Base-by-base conservation (phyloP, 2,888 invertebrate species). In the Meta bourneti region DNA sequence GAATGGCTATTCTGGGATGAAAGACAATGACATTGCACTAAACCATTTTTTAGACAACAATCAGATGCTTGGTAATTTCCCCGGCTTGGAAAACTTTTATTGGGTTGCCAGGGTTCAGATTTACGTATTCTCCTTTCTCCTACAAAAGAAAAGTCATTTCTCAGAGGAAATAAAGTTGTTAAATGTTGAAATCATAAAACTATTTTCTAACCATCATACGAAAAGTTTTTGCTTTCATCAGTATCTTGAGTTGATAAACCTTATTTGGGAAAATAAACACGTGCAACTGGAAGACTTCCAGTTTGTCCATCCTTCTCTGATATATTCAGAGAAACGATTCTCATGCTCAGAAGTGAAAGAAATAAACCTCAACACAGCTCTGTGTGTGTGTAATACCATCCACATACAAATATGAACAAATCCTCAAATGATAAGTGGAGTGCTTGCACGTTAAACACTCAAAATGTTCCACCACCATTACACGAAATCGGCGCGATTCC, bases 41-140 rank as follows among this genome's bases (percentile, higher is more conserved):
- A 61, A n/a, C 92, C 92, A 92, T 89, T 92, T 77, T 89, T 92
- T 48, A 89, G 77, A 19, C 92, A 92, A 34, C 92, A 92, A 19
- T 89, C 92, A 52, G 79, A 82, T 7, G 85, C 16, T 13, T 75
- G 71, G 19, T 80, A 89, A 16, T 80, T 81, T 71, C 82, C 75
- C 71, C 48, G 20, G 34, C 48, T 85, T 54, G 75, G 7, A 82
- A 78, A 7, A 79, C 69, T 78, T 69, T 84, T 83, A 69, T 16
- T 69, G 16, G 52, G 7, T 20, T 83, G 88, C 91, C 91, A 91
- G 70, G 20, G 78, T 5, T 86, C 79, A 69, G 48, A 54, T 72
- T 78, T 83, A 8, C 72, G 79, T 61, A 51, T 84, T 34, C 80
- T 84, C 69, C 80, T 89, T 74, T 79, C 88, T 20, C 88, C 91